Percentiles rank a stretch among this genome's conserved stretches.
Conservation (phyloP, 1,140 invertebrate genomes). For the Tachypleus tridentatus region DNA sequence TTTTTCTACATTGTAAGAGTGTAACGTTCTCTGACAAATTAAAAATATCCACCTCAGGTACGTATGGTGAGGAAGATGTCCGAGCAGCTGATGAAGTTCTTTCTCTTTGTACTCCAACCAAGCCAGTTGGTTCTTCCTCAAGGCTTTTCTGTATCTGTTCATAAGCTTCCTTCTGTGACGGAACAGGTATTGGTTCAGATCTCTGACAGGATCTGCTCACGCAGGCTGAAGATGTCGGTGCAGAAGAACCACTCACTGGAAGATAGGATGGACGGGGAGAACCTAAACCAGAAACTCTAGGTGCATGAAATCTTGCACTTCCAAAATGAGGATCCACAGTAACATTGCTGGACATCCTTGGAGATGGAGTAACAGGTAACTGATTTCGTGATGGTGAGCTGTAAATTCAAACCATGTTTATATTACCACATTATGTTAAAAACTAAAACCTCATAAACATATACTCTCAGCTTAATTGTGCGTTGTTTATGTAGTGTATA, state of each 20-base stretch:
- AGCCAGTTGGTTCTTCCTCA: too few species aligned
- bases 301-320: constrained; percentile 1
- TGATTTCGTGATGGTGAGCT: constrained; percentile 6
- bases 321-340: neutral
- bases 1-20: too few species aligned
- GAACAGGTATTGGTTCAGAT: constrained; percentile 22
- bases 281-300: constrained; percentile 4
- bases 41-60: too few species aligned
- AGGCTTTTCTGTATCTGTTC: constrained; percentile 21
- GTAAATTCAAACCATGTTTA: neutral
- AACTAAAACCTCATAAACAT: too few species aligned
- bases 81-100: too few species aligned
- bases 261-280: neutral
- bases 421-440: too few species aligned
- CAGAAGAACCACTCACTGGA: neutral
- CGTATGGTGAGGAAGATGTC: too few species aligned
- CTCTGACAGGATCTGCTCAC: neutral
- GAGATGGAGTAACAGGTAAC: neutral
- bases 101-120: too few species aligned
- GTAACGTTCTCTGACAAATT: too few species aligned
- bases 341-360: neutral
- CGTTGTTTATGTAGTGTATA: too few species aligned
- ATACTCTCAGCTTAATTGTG: too few species aligned
- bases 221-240: too few species aligned
- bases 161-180: constrained; percentile 22